phyloP scores from a whole-genome alignment of 1,140 invertebrate species.

The Drosophila truncata region DNA sequence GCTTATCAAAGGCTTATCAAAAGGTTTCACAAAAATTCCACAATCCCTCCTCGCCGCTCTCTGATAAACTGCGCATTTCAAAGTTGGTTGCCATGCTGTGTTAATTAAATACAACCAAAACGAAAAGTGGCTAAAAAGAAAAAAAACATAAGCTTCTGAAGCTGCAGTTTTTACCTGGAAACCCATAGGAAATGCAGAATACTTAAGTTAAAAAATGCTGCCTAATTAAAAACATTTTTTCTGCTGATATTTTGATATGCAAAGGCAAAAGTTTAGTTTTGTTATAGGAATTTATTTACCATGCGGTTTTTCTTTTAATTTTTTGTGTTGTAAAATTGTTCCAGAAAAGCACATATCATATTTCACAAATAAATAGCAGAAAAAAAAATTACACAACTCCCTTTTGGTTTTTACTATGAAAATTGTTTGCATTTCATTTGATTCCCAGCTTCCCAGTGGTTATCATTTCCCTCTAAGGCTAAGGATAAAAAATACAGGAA shows the following conservation, averaged over 20 bases:
- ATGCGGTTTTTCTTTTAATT: slow-evolving; percentile 6
- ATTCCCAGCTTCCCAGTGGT: slow-evolving; percentile 2
- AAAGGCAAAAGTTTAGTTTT: slow-evolving; percentile 2
- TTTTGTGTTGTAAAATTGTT: slow-evolving; percentile 3
- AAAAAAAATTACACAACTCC: not conserved
- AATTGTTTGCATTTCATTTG: slow-evolving; percentile 5
- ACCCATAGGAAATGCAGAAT: not conserved
- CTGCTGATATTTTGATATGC: not conserved
- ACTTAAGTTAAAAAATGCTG: not conserved
- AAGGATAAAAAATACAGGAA: not conserved
- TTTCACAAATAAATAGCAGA: not conserved
- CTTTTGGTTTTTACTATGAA: not conserved
- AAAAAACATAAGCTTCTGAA: not conserved
- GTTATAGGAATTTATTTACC: not conserved
- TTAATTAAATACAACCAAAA: slow-evolving; percentile 15
- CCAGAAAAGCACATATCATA: slow-evolving; percentile 6
- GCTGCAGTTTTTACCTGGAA: not conserved
- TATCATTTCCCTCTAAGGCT: not conserved
- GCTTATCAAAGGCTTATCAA: slow-evolving; percentile 47
- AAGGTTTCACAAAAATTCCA: slow-evolving; percentile 26
- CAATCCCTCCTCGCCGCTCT: slow-evolving; percentile 17
- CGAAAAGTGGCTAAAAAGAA: not conserved
- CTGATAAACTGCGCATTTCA: slow-evolving; percentile 25
- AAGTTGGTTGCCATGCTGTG: slow-evolving; percentile 36
- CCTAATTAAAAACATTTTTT: not conserved